Evolutionary conservation across 2,888 invertebrate species (phyloP).

Genomic region (Cerceris ruficornis): DNA sequence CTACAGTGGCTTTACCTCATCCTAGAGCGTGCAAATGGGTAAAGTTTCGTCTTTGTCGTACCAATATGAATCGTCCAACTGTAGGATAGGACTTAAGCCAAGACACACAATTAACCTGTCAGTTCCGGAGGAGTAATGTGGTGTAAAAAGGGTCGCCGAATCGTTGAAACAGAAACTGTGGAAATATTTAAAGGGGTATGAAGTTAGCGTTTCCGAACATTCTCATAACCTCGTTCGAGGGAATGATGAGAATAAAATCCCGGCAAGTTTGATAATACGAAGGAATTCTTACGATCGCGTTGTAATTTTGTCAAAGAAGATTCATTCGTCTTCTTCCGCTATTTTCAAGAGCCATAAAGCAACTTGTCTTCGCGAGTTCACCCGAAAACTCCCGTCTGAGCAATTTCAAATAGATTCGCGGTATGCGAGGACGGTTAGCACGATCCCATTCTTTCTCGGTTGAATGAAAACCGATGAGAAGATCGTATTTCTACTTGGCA

Average conservation of each 20-base stretch:
- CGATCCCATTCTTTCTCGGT: slow-evolving; percentile 30
- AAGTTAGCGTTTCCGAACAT: background rate
- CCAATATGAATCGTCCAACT: slow-evolving; percentile 38
- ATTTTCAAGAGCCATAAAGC: slow-evolving; percentile 38
- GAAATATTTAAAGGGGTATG: slow-evolving; percentile 7
- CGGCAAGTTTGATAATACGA: too few relatives aligned
- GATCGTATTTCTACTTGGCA: slow-evolving; percentile 39
- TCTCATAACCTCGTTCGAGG: slow-evolving; percentile 1
- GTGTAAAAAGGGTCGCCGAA: slow-evolving; percentile 11
- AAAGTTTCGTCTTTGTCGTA: slow-evolving; percentile 41
- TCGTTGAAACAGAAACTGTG: background rate
- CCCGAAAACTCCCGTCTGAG: slow-evolving; percentile 49
- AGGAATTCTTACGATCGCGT: too few relatives aligned
- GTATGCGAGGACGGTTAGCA: slow-evolving; percentile 18
- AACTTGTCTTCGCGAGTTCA: slow-evolving; percentile 49
- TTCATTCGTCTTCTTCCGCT: slow-evolving; percentile 20
- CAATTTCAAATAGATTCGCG: slow-evolving; percentile 60
- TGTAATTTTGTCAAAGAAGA: background rate
- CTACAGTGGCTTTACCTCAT: slow-evolving; percentile 20
- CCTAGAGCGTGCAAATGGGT: slow-evolving; percentile 4
- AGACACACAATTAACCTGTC: slow-evolving; percentile 71
- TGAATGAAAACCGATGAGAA: slow-evolving; percentile 40
- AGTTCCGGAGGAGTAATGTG: slow-evolving; percentile 49
- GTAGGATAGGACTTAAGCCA: slow-evolving; percentile 34
- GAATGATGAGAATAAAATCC: too few relatives aligned